These are phyloP conservation scores for Emydoidea blandingii DNA, from an alignment of 2,797 vertebrate species.

Conservation along the genomic window DNA sequence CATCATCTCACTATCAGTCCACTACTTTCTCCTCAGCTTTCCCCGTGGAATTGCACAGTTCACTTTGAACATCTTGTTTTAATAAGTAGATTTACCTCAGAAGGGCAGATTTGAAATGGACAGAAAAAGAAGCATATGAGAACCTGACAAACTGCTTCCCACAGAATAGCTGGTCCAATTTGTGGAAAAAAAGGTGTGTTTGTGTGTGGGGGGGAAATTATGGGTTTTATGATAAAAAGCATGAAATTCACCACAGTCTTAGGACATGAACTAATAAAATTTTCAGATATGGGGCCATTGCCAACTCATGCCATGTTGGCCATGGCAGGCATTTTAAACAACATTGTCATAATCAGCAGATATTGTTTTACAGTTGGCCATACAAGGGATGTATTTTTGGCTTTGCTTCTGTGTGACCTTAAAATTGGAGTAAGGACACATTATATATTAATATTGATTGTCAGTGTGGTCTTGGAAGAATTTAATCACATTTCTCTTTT, in stretches of 20 bases:
- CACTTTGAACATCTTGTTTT: slow-evolving; percentile 61
- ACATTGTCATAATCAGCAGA: neutral
- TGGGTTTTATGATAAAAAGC: neutral
- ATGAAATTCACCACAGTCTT: neutral
- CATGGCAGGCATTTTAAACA: neutral
- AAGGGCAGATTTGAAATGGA: slow-evolving; percentile 24
- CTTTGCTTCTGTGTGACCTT: neutral
- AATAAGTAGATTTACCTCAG: slow-evolving; percentile 58
- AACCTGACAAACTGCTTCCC: slow-evolving; percentile 24
- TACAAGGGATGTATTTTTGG: neutral
- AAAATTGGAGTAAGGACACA: neutral
- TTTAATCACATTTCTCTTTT: neutral
- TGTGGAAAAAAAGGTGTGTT: too few relatives aligned
- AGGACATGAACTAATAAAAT: neutral
- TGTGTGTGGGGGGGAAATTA: too few relatives aligned
- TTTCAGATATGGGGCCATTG: neutral
- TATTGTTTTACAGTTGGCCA: neutral
- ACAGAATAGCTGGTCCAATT: neutral
- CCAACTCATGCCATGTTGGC: slow-evolving; percentile 1
- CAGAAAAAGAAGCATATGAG: slow-evolving; percentile 16
- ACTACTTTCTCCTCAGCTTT: slow-evolving; percentile 18
- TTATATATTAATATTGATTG: neutral
- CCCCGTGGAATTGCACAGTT: neutral
- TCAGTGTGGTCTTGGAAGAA: neutral
- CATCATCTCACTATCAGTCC: slow-evolving; percentile 37